Percentiles rank a stretch among this genome's conserved stretches.
phyloP scores from a whole-genome alignment of 2,888 invertebrate genomes.

The Tachina lurida region DNA sequence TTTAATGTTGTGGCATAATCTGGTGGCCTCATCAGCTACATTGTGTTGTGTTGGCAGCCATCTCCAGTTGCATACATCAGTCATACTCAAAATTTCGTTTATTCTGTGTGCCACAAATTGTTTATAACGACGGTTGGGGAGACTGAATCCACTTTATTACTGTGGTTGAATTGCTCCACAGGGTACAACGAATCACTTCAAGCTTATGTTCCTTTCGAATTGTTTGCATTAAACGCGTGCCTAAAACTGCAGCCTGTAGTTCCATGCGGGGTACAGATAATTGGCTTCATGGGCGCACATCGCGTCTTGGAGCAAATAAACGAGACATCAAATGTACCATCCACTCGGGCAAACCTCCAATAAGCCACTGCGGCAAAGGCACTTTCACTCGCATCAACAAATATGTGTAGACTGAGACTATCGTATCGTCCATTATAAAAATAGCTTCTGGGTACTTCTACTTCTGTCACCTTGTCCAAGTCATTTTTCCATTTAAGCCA shows the following conservation, averaged over 20 bases:
- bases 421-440: no score
- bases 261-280: neutral
- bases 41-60: slow-evolving; percentile 16
- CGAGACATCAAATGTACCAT: neutral
- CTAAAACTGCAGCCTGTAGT: slow-evolving; percentile 34
- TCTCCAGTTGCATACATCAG: neutral
- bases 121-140: neutral
- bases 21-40: slow-evolving; percentile 8
- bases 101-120: slow-evolving; percentile 13
- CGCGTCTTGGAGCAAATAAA: slow-evolving; percentile 32
- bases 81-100: neutral
- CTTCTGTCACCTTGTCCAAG: no score
- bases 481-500: neutral
- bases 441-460: no score
- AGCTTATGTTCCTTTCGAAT: slow-evolving; percentile 9
- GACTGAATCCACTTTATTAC: slow-evolving; percentile 14
- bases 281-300: slow-evolving; percentile 24
- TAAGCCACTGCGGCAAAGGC: slow-evolving; percentile 33
- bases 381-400: slow-evolving; percentile 21
- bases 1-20: neutral
- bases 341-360: neutral
- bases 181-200: neutral
- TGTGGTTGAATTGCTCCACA: slow-evolving; percentile 4
- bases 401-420: slow-evolving; percentile 18
- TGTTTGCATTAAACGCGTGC: neutral